These are phyloP conservation scores for Hippocampus zosterae DNA, from an alignment of 2,113 vertebrate species.

Conservation along the genomic window DNA sequence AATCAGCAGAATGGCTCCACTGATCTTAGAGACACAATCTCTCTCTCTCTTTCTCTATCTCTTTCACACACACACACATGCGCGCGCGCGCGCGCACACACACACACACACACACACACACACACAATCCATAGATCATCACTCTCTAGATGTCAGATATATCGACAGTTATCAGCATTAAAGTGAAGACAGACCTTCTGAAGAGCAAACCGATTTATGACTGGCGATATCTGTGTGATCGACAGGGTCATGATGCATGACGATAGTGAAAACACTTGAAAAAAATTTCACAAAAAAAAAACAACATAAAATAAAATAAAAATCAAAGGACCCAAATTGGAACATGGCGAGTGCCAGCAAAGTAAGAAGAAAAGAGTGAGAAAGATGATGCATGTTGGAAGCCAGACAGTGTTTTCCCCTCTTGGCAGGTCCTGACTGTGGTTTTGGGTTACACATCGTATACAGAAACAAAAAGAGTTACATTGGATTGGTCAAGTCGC, in stretches of 20 bases:
- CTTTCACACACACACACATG: conserved; percentile 21
- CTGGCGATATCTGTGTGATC: conserved; percentile 35
- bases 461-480: no score
- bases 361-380: conserved; percentile 25
- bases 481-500: no score
- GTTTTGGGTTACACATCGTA: conserved; percentile 51
- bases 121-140: conserved; percentile 53
- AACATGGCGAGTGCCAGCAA: conserved; percentile 29
- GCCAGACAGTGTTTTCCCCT: conserved; percentile 55
- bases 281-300: conserved; percentile 12
- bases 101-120: conserved; percentile 22
- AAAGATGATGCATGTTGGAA: conserved; percentile 55
- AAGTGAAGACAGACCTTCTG: conserved; percentile 48
- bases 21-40: conserved; percentile 29
- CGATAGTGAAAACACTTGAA: conserved; percentile 51
- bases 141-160: conserved; percentile 62
- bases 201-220: conserved; percentile 54
- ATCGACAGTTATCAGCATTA: conserved; percentile 58
- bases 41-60: conserved; percentile 4
- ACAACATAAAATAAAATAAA: conserved; percentile 7
- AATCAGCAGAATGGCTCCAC: conserved; percentile 53
- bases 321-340: conserved; percentile 41
- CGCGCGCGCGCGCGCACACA: no score
- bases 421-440: conserved; percentile 39
- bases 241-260: conserved; percentile 53